These are phyloP conservation scores for Procavia capensis DNA, from an alignment of 2,113 vertebrate species.

Conservation along the genomic window DNA sequence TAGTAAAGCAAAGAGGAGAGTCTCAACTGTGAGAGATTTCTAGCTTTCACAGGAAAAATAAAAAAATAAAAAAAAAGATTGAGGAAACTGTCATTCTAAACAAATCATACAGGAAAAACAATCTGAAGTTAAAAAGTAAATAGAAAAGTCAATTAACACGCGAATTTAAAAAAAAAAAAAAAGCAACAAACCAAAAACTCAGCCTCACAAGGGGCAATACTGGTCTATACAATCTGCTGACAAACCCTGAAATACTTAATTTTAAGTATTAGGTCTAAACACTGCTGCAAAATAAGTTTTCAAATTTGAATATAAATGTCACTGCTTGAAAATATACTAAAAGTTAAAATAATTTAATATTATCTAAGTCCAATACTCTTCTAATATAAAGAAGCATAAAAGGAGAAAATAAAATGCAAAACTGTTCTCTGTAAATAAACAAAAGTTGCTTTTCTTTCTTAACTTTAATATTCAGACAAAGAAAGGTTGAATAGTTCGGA, in stretches of 20 bases:
- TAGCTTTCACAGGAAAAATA: background rate
- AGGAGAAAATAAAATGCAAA: too few species aligned
- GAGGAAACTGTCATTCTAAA: background rate
- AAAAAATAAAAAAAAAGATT: background rate
- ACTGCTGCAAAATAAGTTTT: background rate
- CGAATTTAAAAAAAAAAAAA: slow-evolving; percentile 46
- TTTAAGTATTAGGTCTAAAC: background rate
- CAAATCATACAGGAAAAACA: background rate
- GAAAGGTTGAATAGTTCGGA: slow-evolving; percentile 29
- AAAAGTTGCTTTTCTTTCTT: slow-evolving; percentile 48
- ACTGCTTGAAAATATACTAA: background rate
- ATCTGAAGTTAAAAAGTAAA: slow-evolving; percentile 2
- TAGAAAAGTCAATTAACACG: background rate
- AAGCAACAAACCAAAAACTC: background rate
- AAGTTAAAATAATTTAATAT: slow-evolving; percentile 3
- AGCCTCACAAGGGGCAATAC: background rate
- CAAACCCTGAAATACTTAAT: background rate
- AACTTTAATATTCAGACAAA: slow-evolving; percentile 29
- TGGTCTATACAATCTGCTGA: background rate
- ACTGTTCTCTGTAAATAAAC: background rate
- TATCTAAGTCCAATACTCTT: background rate
- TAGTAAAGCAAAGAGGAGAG: background rate
- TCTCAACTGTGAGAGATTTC: background rate
- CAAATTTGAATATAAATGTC: background rate
- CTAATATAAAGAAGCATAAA: background rate